Evolutionary conservation across 2,113 vertebrate species (phyloP), one percentile per base, ranked within the genome.

Genomic region (Dipodomys merriami): DNA sequence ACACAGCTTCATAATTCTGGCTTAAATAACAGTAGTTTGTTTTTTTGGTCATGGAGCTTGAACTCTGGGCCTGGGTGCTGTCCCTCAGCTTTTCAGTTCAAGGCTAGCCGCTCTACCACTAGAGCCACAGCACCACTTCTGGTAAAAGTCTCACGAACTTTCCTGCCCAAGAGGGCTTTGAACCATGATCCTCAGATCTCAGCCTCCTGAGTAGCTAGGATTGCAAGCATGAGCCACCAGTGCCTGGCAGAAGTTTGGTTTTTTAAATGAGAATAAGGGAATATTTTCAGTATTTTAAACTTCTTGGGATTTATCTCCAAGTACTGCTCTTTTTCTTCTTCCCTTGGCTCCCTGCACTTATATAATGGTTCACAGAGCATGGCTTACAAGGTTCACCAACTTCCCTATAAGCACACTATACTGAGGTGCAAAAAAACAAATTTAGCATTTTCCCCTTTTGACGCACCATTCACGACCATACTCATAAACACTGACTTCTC

Each of bases 301-400:
- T 69, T 76, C 81, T 85, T 76, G 33, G 78, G 82, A 83, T 87
- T 68, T 53, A 68, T 84, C 90, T 71, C 62, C 84, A 92, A 88
- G 39, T 53, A 92, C 16, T 8, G 2, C 72, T 79, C 65, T n/a
- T 65, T 30, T 83, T n/a, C 8, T 49, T 86, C 18, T 44, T 78
- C 44, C 44, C 9, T 87, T 76, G 83, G 69, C 83, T 83, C 30
- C 76, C 2, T 79, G 15, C 46, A 49, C 11, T 33, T 33, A 57
- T 57, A 67, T 16, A 85, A 73, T 1, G 71, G 22, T 27, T 15
- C 46, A 77, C 10, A 77, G 68, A 44, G 10, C 22, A n/a, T 44
- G 39, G 33, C 39, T 85, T 20, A 67, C 23, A 91, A 86, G 69
- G 65, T 71, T 87, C 83, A 68, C 7, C 1, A 3, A 77, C 68